Conservation (phyloP, 64 coral and sea anemone genomes). For the Stylophora pistillata region DNA sequence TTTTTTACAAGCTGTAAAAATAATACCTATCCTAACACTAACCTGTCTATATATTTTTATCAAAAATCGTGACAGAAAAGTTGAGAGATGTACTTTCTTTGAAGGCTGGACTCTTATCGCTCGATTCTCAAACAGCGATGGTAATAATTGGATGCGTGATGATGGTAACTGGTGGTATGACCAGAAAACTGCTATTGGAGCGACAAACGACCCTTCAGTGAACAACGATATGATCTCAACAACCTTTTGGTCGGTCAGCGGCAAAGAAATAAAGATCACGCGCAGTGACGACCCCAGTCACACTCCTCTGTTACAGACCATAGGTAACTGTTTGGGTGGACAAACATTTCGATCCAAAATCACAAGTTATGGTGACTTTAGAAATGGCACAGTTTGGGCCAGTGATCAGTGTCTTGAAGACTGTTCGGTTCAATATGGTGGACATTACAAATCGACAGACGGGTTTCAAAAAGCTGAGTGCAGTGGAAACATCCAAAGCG, state of each 20-base stretch:
- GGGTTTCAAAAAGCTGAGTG: background rate
- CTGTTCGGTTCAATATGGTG: background rate
- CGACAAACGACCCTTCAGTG: background rate
- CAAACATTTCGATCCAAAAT: conserved; percentile 5
- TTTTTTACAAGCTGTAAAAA: no score
- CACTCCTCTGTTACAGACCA: conserved; percentile 7
- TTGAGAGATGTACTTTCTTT: no score
- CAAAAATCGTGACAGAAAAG: no score
- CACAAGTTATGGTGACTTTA: conserved; percentile 3
- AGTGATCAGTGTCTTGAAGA: background rate
- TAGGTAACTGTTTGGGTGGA: background rate
- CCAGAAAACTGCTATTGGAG: background rate
- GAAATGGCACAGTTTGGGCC: background rate
- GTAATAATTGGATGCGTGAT: background rate
- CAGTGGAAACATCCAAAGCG: background rate
- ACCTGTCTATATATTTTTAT: no score
- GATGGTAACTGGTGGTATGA: background rate
- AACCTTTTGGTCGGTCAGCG: conserved; percentile 21
- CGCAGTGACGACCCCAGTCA: conserved; percentile 35
- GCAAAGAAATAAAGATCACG: conserved; percentile 62
- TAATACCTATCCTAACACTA: no score
- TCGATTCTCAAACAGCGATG: no score
- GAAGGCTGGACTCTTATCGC: no score
- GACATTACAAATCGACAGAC: background rate
- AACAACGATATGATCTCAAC: background rate